phyloP scores from a whole-genome alignment of 1,140 invertebrate genomes.

The Sweltsa coloradensis region DNA sequence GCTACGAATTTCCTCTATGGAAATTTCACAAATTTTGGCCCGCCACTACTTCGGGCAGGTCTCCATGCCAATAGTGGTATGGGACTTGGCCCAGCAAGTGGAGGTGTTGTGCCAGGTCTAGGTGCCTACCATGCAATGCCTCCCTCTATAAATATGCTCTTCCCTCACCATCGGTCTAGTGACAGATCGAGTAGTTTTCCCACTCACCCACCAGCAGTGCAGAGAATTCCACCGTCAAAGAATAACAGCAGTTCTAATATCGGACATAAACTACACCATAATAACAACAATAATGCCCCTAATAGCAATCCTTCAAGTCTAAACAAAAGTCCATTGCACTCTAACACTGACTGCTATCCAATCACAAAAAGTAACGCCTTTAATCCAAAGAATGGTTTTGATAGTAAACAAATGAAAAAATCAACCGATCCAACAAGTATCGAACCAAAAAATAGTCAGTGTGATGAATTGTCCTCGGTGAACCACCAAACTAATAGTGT shows the following conservation, averaged over 20 bases:
- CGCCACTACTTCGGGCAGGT: neutral
- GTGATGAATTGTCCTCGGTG: too few species aligned
- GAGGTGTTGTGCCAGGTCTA: conserved; percentile 23
- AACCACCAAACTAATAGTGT: too few species aligned
- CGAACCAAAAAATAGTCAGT: too few species aligned
- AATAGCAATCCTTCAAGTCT: neutral
- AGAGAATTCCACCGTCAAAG: conserved; percentile 26
- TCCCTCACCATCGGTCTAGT: conserved; percentile 20
- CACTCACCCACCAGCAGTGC: conserved; percentile 25
- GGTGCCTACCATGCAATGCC: conserved; percentile 35
- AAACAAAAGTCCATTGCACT: neutral
- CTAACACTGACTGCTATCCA: too few species aligned
- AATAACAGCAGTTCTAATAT: neutral
- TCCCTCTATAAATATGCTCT: conserved; percentile 31
- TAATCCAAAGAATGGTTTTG: too few species aligned
- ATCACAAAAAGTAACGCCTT: too few species aligned
- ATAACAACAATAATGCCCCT: neutral
- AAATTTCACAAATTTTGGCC: neutral
- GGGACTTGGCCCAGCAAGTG: conserved; percentile 26
- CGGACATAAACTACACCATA: too few species aligned
- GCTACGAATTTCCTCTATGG: conserved; percentile 21
- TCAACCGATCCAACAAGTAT: too few species aligned
- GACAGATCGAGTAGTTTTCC: conserved; percentile 1
- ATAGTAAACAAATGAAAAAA: too few species aligned
- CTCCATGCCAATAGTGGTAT: conserved; percentile 23